Evolutionary conservation across 2,797 vertebrate species (phyloP), one percentile per base, ranked within the genome.

Genomic region (Chelonia mydas): DNA sequence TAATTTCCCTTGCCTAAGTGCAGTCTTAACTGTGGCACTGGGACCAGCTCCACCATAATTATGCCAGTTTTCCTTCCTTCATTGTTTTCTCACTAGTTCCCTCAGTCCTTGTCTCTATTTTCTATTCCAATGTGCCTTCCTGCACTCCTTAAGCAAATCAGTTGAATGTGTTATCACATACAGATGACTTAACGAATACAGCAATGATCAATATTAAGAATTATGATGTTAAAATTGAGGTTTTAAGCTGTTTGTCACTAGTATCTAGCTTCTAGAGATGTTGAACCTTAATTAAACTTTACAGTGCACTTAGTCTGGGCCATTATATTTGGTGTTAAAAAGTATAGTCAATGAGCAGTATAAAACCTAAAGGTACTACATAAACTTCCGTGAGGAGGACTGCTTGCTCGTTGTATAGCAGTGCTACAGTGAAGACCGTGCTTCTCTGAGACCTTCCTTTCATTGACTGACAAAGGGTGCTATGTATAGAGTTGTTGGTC

Each of bases 211-310:
- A 65, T 94, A 88, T 54, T 28, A 87, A 92, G 77, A 27, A 77
- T 95, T 96, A 80, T 41, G 92, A 81, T 93, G 65, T 92, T 92
- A 50, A 41, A 82, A 0, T 77, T 88, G 90, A 65, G 47, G 41
- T 84, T 93, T 79, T 57, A 90, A 95, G 84, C 87, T 83, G 74
- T 68, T 68, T 90, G 28, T 61, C 76, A 21, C 83, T 76, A 77
- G 83, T 93, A 91, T 72, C 87, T 93, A 16, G 65, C 72, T 92
- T 54, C 79, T 86, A 28, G 90, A 93, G 79, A 50, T 85, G 59
- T 61, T 92, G 55, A 51, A 95, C 93, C 54, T 92, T 89, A 93
- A 84, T 76, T 79, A 79, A 80, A 57, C 16, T 3, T 88, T 89
- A 23, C 25, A 83, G 81, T 83, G 17, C n/a, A 88, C 49, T 57